Percentiles rank a stretch among this genome's conserved stretches.
These are phyloP conservation scores for Enteromius paludinosus DNA, from an alignment of 2,797 vertebrate species.

Conservation along the genomic window DNA sequence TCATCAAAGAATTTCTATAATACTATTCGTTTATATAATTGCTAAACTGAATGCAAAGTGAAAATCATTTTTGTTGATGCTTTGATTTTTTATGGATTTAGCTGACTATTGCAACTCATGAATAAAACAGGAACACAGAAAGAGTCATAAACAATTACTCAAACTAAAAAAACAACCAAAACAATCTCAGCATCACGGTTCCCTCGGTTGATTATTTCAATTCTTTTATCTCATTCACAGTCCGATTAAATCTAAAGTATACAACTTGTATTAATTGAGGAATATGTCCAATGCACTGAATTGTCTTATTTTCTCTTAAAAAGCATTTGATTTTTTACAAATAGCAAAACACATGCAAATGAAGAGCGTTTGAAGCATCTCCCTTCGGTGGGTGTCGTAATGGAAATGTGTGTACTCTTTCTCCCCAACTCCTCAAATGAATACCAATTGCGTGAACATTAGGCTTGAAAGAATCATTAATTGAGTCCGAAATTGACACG, in stretches of 20 bases:
- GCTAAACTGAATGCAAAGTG: neutral
- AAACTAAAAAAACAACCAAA: slow-evolving; percentile 19
- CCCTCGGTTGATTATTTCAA: slow-evolving; percentile 48
- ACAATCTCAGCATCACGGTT: slow-evolving; percentile 41
- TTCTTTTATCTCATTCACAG: slow-evolving; percentile 55
- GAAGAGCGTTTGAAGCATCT: slow-evolving; percentile 68
- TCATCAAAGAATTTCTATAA: too few relatives aligned
- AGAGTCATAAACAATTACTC: slow-evolving; percentile 32
- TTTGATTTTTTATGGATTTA: slow-evolving; percentile 11
- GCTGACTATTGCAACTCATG: slow-evolving; percentile 2
- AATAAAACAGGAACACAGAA: slow-evolving; percentile 30
- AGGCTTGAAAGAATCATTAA: slow-evolving; percentile 76
- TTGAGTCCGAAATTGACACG: slow-evolving; percentile 72
- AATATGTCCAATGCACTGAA: slow-evolving; percentile 54
- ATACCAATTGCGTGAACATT: slow-evolving; percentile 67
- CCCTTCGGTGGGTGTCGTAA: slow-evolving; percentile 73
- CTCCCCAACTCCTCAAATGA: slow-evolving; percentile 68
- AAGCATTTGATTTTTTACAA: slow-evolving; percentile 54
- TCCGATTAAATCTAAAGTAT: slow-evolving; percentile 59
- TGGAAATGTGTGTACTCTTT: slow-evolving; percentile 75
- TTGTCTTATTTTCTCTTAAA: slow-evolving; percentile 61
- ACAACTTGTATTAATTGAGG: slow-evolving; percentile 59
- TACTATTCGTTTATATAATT: neutral
- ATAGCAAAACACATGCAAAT: slow-evolving; percentile 66
- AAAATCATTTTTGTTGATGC: neutral